Evolutionary conservation across 2,888 invertebrate genomes (phyloP).

Genomic region (Portevinia maculata): DNA sequence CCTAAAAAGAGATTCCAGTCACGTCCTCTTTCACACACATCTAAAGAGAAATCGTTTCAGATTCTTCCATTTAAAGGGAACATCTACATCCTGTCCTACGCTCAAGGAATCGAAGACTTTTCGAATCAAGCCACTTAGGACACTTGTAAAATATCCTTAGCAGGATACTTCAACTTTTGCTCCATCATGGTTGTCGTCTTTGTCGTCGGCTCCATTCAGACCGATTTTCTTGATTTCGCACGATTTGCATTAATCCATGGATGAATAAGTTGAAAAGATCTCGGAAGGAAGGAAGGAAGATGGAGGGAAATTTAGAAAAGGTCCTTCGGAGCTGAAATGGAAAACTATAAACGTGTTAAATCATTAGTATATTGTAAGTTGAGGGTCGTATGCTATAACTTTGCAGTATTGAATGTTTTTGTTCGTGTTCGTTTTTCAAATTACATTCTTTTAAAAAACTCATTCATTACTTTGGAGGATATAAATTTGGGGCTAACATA

Average conservation of each 20-base stretch:
- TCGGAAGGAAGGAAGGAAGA: conserved; percentile 4
- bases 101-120: conserved; percentile 56
- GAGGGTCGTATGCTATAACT: background rate
- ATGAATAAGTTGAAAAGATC: conserved; percentile 51
- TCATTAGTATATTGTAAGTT: conserved; percentile 11
- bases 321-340: conserved; percentile 46
- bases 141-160: conserved; percentile 61
- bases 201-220: conserved; percentile 38
- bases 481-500: background rate
- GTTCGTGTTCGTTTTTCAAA: conserved; percentile 1
- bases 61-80: conserved; percentile 11
- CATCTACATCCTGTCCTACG: conserved; percentile 36
- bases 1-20: conserved; percentile 42
- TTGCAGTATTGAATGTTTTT: conserved; percentile 8
- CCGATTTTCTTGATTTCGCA: conserved; percentile 64
- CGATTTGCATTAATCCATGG: conserved; percentile 64
- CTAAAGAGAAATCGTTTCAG: conserved; percentile 8
- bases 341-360: conserved; percentile 47
- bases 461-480: background rate
- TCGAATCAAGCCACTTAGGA: conserved; percentile 71
- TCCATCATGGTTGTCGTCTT: conserved; percentile 38
- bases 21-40: conserved; percentile 37
- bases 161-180: conserved; percentile 49
- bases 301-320: conserved; percentile 9
- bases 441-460: background rate